Evolutionary conservation across 2,888 invertebrate genomes (phyloP).

Genomic region (Pollenia angustigena): DNA sequence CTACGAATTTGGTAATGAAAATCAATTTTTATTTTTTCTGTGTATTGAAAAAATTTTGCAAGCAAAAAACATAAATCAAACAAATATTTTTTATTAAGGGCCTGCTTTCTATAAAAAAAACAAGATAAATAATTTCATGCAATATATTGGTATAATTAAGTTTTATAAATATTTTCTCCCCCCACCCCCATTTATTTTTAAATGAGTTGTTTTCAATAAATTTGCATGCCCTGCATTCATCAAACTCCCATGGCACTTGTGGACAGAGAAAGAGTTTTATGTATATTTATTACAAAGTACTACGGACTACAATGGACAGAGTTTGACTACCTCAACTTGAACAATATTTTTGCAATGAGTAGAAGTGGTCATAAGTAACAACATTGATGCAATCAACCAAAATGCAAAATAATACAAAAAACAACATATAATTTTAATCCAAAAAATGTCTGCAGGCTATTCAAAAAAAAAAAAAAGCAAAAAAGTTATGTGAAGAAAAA

Average conservation of each 20-base stretch:
- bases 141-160: neutral
- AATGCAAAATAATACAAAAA: constrained; percentile 7
- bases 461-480: neutral
- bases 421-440: neutral
- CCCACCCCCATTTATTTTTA: neutral
- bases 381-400: constrained; percentile 27
- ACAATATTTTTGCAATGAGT: neutral
- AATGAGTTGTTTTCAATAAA: constrained; percentile 14
- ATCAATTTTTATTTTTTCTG: too few species aligned
- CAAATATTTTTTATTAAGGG: neutral
- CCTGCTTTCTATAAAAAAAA: neutral
- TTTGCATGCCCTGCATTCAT: constrained; percentile 14
- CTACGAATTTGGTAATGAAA: too few species aligned
- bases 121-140: neutral
- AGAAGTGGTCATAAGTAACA: constrained; percentile 3
- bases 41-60: too few species aligned
- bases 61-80: neutral
- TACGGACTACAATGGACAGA: neutral
- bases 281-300: neutral
- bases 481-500: neutral
- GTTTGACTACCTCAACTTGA: neutral
- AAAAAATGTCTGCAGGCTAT: constrained; percentile 33
- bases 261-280: neutral
- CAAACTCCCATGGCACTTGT: neutral
- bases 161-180: neutral